Percentiles rank a stretch among this genome's conserved stretches.
Conservation (phyloP, 2,113 vertebrate species). For the Maccullochella peelii region DNA sequence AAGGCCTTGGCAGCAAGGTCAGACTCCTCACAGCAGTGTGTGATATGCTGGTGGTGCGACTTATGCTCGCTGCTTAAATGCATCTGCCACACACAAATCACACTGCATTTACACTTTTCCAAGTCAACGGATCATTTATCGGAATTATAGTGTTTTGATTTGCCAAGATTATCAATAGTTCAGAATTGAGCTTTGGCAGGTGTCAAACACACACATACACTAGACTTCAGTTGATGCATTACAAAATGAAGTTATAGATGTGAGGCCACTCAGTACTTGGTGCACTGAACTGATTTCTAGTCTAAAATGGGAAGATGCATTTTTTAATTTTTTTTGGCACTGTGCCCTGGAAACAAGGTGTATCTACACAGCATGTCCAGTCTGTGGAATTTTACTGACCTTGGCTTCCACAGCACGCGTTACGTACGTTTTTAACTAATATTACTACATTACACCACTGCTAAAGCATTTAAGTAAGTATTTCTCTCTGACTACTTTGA, state of each 20-base stretch:
- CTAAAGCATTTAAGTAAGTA: not conserved
- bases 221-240: not conserved
- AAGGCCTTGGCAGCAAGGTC: not conserved
- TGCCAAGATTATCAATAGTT: not conserved
- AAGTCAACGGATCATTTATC: not conserved
- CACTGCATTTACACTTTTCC: not conserved
- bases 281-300: not conserved
- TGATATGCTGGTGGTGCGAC: constrained; percentile 33
- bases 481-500: not conserved
- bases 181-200: not conserved
- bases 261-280: too few species aligned
- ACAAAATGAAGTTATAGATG: not conserved
- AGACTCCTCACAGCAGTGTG: constrained; percentile 34
- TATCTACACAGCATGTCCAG: not conserved
- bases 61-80: not conserved
- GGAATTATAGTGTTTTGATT: not conserved
- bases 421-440: not conserved
- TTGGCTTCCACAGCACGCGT: not conserved
- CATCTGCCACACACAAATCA: not conserved
- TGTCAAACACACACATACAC: not conserved
- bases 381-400: constrained; percentile 13
- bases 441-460: not conserved
- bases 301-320: not conserved
- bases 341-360: not conserved
- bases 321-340: constrained; percentile 16